These are phyloP conservation scores for Acanthoscelides obtectus DNA, from an alignment of 2,888 invertebrate genomes.

Conservation along the genomic window DNA sequence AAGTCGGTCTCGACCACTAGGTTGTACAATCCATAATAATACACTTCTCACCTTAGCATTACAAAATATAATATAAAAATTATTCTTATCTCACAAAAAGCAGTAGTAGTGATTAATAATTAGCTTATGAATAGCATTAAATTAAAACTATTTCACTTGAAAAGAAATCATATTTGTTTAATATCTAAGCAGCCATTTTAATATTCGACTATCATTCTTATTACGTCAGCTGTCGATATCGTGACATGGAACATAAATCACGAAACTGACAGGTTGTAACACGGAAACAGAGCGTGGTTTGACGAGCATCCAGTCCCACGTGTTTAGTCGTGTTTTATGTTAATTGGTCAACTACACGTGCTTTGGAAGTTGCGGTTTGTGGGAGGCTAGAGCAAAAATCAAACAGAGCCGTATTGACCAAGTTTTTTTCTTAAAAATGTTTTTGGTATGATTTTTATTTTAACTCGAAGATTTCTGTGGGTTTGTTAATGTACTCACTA, in stretches of 20 bases:
- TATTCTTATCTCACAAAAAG: constrained; percentile 29
- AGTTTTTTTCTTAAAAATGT: too few species aligned
- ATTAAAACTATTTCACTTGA: constrained; percentile 29
- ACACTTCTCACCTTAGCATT: constrained; percentile 35
- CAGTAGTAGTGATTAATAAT: constrained; percentile 21
- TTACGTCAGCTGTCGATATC: not conserved
- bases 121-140: constrained; percentile 10
- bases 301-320: too few species aligned
- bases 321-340: too few species aligned
- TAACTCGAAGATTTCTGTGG: too few species aligned
- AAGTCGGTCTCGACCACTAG: constrained; percentile 10
- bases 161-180: constrained; percentile 36
- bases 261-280: not conserved
- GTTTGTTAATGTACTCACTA: too few species aligned
- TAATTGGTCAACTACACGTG: too few species aligned
- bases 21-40: constrained; percentile 6
- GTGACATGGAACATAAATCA: too few species aligned
- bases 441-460: too few species aligned
- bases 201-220: constrained; percentile 15
- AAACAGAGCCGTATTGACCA: too few species aligned
- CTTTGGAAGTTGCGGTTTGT: too few species aligned
- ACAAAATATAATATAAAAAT: constrained; percentile 31
- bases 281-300: too few species aligned
- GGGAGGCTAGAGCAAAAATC: too few species aligned
- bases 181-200: constrained; percentile 39